Base-by-base conservation (phyloP, 2,113 vertebrate genomes). In the Scophthalmus maximus region DNA sequence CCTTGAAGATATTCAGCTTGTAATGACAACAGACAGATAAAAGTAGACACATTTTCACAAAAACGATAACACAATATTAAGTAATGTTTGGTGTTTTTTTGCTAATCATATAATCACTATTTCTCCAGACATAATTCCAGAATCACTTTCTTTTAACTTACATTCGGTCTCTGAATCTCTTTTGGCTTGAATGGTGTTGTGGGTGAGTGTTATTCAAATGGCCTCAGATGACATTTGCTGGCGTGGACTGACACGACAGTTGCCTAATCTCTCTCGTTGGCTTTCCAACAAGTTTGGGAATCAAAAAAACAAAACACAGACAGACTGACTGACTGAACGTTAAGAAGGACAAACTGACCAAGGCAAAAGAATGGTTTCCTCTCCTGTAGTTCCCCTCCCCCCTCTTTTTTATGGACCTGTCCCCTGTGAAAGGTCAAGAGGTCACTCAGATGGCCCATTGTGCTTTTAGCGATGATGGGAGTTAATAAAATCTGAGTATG, bases 381-480 rank as follows among this genome's bases (percentile, higher is more conserved):
- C 59, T 63, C 38, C 20, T 26, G 25, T 51, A 26, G 38, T 17
- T 18, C 64, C 77, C 79, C 53, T 40, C 53, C 78, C 65, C 73
- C 36, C 76, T 32, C n/a, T 32, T 38, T 69, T 78, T 66, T 76
- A 67, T 59, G 12, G 68, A 52, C 71, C 78, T 58, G 47, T 82
- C 49, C 60, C 62, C 57, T 49, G 50, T 14, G 38, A 49, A 60
- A 56, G 86, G 88, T 88, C 86, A 89, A 50, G 46, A 59, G 88
- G 89, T 86, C 82, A 88, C 44, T 56, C 47, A 53, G 79, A 9
- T 32, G 2, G 68, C 23, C 79, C 51, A 53, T 77, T 83, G 84
- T 78, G 51, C 64, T 11, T 56, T 69, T 23, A 59, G 67, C 50
- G 67, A 71, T 56, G 40, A 57, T 80, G 72, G 32, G 55, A 77